Evolutionary conservation across 2,888 invertebrate species (phyloP).

Genomic region (Lordiphosa fenestrarum): DNA sequence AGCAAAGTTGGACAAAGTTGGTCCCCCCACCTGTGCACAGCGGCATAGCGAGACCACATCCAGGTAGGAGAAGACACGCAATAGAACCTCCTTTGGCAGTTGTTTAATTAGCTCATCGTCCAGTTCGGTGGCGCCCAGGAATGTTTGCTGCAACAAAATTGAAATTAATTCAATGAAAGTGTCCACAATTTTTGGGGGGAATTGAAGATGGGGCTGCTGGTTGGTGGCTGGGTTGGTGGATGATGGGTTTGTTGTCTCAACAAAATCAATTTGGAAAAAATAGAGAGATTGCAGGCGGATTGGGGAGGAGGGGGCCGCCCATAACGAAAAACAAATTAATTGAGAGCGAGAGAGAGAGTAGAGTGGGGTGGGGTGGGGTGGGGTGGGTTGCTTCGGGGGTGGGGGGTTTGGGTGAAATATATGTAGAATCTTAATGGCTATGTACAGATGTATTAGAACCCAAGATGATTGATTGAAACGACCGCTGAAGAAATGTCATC

Average conservation of each 20-base stretch:
- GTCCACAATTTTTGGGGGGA: not conserved
- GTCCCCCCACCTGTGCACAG: constrained; percentile 89
- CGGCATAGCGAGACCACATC: constrained; percentile 97
- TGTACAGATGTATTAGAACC: constrained; percentile 33
- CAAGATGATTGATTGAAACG: constrained; percentile 36
- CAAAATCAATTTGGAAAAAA: constrained; percentile 38
- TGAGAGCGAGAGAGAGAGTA: constrained; percentile 30
- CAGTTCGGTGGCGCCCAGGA: constrained; percentile 79
- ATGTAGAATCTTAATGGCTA: constrained; percentile 15
- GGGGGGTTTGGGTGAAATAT: not conserved
- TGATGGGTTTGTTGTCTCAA: constrained; percentile 22
- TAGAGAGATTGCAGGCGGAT: not conserved
- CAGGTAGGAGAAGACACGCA: constrained; percentile 96
- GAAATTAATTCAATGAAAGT: constrained; percentile 11
- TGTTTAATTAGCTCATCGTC: constrained; percentile 83
- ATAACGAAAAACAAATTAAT: constrained; percentile 53
- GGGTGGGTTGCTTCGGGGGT: not conserved
- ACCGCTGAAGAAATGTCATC: constrained; percentile 44
- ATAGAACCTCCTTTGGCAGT: constrained; percentile 96
- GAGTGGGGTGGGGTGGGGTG: constrained; percentile 8
- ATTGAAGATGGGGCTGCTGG: constrained; percentile 16
- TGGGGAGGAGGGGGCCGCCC: too few relatives aligned
- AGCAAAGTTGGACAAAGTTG: not conserved
- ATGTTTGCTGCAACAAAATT: constrained; percentile 77
- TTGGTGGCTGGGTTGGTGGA: constrained; percentile 11